A percentile compares a stretch with the other conserved stretches of the same genome.
phyloP scores from a whole-genome alignment of 2,888 invertebrate species.

The Drosophila parthenogenetica region DNA sequence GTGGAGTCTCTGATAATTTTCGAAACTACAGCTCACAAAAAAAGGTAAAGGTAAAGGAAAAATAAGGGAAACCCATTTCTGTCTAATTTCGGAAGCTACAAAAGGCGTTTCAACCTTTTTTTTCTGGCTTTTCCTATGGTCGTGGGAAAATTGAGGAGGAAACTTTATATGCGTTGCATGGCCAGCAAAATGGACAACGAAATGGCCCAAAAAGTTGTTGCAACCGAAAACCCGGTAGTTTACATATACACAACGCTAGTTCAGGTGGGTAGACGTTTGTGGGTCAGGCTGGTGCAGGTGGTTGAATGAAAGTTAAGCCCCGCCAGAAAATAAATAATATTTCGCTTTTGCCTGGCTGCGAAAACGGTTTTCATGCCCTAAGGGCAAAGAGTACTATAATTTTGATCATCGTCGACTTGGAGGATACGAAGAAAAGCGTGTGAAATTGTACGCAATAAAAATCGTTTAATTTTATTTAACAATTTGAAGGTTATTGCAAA shows the following conservation, averaged over 20 bases:
- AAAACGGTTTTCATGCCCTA: constrained; percentile 11
- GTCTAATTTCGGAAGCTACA: constrained; percentile 57
- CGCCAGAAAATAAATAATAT: constrained; percentile 68
- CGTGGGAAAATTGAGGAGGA: constrained; percentile 42
- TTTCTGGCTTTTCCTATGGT: background rate
- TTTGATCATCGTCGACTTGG: background rate
- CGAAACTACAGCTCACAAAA: constrained; percentile 28
- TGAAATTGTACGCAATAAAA: too few species aligned
- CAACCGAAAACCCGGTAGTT: constrained; percentile 31
- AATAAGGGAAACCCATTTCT: constrained; percentile 25
- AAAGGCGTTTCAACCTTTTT: constrained; percentile 11
- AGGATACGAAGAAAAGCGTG: too few species aligned
- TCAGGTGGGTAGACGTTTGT: too few species aligned
- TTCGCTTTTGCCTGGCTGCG: constrained; percentile 42
- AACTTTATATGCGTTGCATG: constrained; percentile 57
- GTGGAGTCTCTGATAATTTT: constrained; percentile 27
- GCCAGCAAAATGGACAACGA: constrained; percentile 44
- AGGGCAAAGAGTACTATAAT: background rate
- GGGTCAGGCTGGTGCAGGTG: background rate
- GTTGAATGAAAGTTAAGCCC: constrained; percentile 21
- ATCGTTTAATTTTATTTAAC: too few species aligned
- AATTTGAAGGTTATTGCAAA: too few species aligned
- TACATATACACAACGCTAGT: constrained; percentile 7
- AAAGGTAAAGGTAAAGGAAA: background rate
- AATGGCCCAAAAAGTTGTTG: constrained; percentile 54